Evolutionary conservation across 2,797 vertebrate genomes (phyloP).

Genomic region (Fistularia commersonii): DNA sequence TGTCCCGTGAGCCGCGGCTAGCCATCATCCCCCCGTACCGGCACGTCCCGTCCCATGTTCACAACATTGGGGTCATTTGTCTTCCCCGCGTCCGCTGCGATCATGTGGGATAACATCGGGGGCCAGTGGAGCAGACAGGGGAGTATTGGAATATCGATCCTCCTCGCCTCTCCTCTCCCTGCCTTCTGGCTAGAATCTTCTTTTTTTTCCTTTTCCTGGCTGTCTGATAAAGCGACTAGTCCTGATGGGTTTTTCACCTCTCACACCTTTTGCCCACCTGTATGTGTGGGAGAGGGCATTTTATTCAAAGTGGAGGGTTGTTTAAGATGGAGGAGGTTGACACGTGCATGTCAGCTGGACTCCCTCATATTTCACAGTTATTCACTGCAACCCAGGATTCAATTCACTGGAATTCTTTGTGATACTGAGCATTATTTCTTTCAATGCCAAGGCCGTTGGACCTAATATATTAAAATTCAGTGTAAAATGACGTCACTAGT

Average conservation of each 20-base stretch:
- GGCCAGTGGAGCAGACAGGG: slow-evolving; percentile 68
- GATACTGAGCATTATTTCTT: no score
- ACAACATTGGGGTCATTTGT: slow-evolving; percentile 64
- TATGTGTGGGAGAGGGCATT: slow-evolving; percentile 21
- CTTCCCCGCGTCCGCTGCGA: slow-evolving; percentile 57
- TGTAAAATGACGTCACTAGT: no score
- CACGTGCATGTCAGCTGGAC: slow-evolving; percentile 16
- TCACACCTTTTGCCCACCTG: slow-evolving; percentile 20
- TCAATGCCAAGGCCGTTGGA: no score
- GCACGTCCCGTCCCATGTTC: slow-evolving; percentile 35
- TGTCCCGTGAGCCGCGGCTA: slow-evolving; percentile 28
- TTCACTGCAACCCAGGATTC: slow-evolving; percentile 5
- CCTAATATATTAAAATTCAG: no score
- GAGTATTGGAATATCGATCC: slow-evolving; percentile 72
- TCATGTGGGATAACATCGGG: slow-evolving; percentile 67
- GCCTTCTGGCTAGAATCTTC: slow-evolving; percentile 38
- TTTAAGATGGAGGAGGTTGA: slow-evolving; percentile 13
- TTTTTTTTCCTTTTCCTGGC: slow-evolving; percentile 7
- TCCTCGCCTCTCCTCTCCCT: slow-evolving; percentile 35
- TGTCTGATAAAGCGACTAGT: slow-evolving; percentile 52
- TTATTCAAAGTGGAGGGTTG: slow-evolving; percentile 33
- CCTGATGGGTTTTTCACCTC: slow-evolving; percentile 53
- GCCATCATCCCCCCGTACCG: slow-evolving; percentile 12
- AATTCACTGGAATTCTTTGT: not conserved
- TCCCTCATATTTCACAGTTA: not conserved